Evolutionary conservation across 2,888 invertebrate species (phyloP).

Genomic region (Lasioglossum zephyrum): DNA sequence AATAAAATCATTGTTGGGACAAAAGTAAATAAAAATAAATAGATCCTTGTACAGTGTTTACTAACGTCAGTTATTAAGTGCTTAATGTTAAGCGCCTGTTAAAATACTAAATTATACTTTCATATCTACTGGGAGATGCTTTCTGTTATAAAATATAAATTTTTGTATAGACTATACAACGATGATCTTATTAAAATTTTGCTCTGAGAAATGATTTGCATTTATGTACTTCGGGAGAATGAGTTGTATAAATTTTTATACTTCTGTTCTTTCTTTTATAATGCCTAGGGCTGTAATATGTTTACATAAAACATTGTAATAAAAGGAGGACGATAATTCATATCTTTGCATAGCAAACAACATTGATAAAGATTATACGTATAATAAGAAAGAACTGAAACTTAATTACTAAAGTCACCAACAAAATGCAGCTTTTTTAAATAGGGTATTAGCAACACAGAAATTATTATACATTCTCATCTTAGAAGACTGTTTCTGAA

Average conservation of each 20-base stretch:
- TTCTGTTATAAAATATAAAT: constrained; percentile 42
- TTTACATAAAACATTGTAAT: neutral
- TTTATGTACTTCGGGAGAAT: constrained; percentile 1
- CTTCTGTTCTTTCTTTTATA: neutral
- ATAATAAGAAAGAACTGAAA: neutral
- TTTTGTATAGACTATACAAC: neutral
- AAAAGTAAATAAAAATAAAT: neutral
- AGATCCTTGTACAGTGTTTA: neutral
- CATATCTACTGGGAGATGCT: constrained; percentile 47
- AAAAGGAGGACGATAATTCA: neutral
- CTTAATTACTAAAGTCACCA: neutral
- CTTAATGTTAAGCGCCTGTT: neutral
- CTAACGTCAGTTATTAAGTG: neutral
- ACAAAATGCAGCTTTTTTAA: constrained; percentile 18
- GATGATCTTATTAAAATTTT: constrained; percentile 63
- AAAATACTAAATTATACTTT: constrained; percentile 14
- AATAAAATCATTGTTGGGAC: neutral
- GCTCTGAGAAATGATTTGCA: constrained; percentile 11
- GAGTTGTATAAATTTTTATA: neutral
- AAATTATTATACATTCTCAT: constrained; percentile 19
- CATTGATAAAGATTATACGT: neutral
- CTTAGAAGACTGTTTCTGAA: constrained; percentile 6
- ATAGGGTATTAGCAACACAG: constrained; percentile 14
- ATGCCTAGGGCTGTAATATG: neutral
- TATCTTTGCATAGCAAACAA: neutral